Evolutionary conservation across 92 coral and sea anemone genomes (phyloP).

Genomic region (Meandrina meandrites): DNA sequence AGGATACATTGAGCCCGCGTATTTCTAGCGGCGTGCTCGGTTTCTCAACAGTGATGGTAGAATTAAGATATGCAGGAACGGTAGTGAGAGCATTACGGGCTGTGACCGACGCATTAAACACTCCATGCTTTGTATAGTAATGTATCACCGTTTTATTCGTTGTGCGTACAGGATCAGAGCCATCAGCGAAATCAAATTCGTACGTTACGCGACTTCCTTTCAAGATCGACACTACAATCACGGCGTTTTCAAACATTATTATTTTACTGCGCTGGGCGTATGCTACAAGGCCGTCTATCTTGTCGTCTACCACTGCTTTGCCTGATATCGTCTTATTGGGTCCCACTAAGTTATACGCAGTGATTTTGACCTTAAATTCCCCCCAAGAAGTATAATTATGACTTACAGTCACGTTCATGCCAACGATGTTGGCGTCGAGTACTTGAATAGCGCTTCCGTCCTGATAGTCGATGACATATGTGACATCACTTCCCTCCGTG

Average conservation of each 20-base stretch:
- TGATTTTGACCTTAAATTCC: slow-evolving; percentile 36
- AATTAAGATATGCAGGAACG: background rate
- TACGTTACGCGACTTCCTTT: slow-evolving; percentile 58
- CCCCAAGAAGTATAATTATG: slow-evolving; percentile 57
- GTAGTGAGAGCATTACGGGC: slow-evolving; percentile 66
- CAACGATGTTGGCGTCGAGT: slow-evolving; percentile 24
- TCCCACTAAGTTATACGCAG: slow-evolving; percentile 66
- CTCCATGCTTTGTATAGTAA: slow-evolving; percentile 44
- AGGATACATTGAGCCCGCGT: slow-evolving; percentile 56
- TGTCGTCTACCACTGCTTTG: slow-evolving; percentile 62
- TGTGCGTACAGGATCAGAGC: slow-evolving; percentile 24
- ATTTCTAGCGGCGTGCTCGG: slow-evolving; percentile 55
- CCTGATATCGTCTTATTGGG: slow-evolving; percentile 26
- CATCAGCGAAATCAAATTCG: slow-evolving; percentile 70
- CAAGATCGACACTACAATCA: slow-evolving; percentile 18
- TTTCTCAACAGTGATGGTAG: slow-evolving; percentile 23
- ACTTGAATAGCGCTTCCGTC: slow-evolving; percentile 42
- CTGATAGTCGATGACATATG: slow-evolving; percentile 54
- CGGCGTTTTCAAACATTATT: slow-evolving; percentile 29
- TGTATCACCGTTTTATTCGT: slow-evolving; percentile 23
- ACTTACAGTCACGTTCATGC: slow-evolving; percentile 26
- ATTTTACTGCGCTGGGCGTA: slow-evolving; percentile 12
- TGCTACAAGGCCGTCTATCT: slow-evolving; percentile 53
- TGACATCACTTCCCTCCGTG: slow-evolving; percentile 77
- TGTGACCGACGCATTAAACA: slow-evolving; percentile 43